phyloP scores from a whole-genome alignment of 1,140 invertebrate genomes.

The Elymnias hypermnestra region DNA sequence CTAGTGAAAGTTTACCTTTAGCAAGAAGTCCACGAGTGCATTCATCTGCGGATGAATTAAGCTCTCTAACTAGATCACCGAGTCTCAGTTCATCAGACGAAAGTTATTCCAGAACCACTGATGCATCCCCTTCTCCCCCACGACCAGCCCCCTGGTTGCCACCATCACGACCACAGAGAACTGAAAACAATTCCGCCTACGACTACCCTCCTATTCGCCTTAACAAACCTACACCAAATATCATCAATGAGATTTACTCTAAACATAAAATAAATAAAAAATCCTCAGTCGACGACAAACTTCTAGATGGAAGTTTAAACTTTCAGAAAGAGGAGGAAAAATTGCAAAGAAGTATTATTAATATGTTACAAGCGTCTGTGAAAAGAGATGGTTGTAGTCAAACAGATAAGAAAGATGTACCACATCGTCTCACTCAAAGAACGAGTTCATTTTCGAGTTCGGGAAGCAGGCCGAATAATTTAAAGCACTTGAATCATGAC shows the following conservation, averaged over 20 bases:
- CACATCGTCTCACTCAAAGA: slow-evolving; percentile 47
- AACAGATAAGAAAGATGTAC: slow-evolving; percentile 78
- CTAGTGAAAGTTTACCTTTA: slow-evolving; percentile 80
- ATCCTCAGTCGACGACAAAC: slow-evolving; percentile 61
- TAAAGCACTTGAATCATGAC: slow-evolving; percentile 72
- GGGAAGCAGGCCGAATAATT: slow-evolving; percentile 64
- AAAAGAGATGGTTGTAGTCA: slow-evolving; percentile 80
- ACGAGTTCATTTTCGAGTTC: slow-evolving; percentile 73
- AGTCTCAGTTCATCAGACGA: slow-evolving; percentile 88
- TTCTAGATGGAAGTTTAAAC: slow-evolving; percentile 49
- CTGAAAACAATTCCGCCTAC: slow-evolving; percentile 37
- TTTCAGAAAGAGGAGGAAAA: slow-evolving; percentile 73
- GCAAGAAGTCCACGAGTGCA: slow-evolving; percentile 78
- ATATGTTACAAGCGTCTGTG: slow-evolving; percentile 70
- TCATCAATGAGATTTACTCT: slow-evolving; percentile 54
- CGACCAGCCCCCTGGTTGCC: slow-evolving; percentile 80
- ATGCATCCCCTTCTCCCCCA: slow-evolving; percentile 75
- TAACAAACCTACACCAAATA: slow-evolving; percentile 47
- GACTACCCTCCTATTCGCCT: slow-evolving; percentile 58
- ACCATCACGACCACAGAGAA: slow-evolving; percentile 64
- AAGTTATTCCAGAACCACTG: slow-evolving; percentile 85
- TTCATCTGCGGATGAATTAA: slow-evolving; percentile 88
- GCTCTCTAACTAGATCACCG: slow-evolving; percentile 85
- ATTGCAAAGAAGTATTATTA: slow-evolving; percentile 67
- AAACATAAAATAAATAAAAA: slow-evolving; percentile 68